phyloP scores from a whole-genome alignment of 2,888 invertebrate species.

The Xiphydria camelus region DNA sequence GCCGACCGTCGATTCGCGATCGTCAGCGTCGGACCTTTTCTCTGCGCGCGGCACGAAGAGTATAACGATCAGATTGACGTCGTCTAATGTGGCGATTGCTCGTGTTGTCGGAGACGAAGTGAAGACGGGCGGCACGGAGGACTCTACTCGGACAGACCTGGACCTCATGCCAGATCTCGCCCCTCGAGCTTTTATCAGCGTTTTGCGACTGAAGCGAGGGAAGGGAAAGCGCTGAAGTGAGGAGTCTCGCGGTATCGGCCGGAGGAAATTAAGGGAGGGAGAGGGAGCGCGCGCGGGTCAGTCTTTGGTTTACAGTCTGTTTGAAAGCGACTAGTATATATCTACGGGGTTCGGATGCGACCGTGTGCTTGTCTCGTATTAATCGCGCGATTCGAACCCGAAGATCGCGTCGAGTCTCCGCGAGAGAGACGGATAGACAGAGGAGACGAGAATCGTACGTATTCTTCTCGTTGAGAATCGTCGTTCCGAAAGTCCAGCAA shows the following conservation, averaged over 20 bases:
- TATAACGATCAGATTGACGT: conserved; percentile 4
- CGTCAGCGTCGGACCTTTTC: conserved; percentile 7
- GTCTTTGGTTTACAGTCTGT: conserved; percentile 32
- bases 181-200: conserved; percentile 24
- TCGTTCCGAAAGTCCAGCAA: too few species aligned
- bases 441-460: too few species aligned
- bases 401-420: too few species aligned
- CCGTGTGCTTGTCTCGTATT: conserved; percentile 37
- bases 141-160: background rate
- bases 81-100: conserved; percentile 24
- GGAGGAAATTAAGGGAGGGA: too few species aligned
- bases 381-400: too few species aligned
- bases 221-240: conserved; percentile 36
- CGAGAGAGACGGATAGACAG: conserved; percentile 1
- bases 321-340: conserved; percentile 39
- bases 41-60: conserved; percentile 13
- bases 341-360: conserved; percentile 38
- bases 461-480: too few species aligned
- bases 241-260: too few species aligned
- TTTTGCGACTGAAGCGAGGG: conserved; percentile 50
- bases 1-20: too few species aligned
- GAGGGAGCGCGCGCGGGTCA: too few species aligned
- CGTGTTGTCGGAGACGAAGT: conserved; percentile 1
- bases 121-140: background rate
- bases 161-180: conserved; percentile 20